Base-by-base conservation (phyloP, 2,888 invertebrate species). In the Pterostichus madidus region DNA sequence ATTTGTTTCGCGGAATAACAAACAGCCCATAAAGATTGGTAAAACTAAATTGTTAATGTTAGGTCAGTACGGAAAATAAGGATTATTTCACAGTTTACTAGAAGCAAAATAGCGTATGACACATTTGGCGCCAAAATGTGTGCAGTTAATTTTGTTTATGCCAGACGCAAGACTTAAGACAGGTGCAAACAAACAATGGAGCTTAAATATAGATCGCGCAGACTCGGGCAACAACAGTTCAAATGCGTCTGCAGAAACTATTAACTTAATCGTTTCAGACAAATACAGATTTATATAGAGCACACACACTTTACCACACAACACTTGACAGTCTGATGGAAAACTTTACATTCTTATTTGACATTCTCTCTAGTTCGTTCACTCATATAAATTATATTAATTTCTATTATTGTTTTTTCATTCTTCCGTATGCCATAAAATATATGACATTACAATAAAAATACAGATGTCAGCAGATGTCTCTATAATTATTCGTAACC, bases 61-160 rank as follows among this genome's bases (percentile, higher is more conserved):
- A 35, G 64, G 64, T 35, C 68, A 71, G 5, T 56, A 44, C 39
- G 8, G 68, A 24, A 15, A 17, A 56, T 13, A 17, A 39, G 13
- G 64, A 71, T 71, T 75, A 75, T 75, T 75, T 75, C 49, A 75
- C 75, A 75, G 75, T 75, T 75, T 75, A 52, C 75, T 52, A 13
- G 24, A 46, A n/a, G 71, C 52, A 75, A 75, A 75, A 75, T 75
- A 75, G 75, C 75, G 75, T 52, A 75, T 75, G 75, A 75, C 75
- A 75, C 52, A 75, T 75, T 75, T 75, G 75, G 75, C 75, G 75
- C 49, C 75, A 75, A 75, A 75, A 75, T 52, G 68, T 8, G 68
- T 71, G n/a, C 44, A 71, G 68, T 71, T 71, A 75, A 52, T 75
- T 75, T 31, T 52, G 75, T 75, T 75, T 49, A 75, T 49, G 31